Conservation (phyloP, 2,113 vertebrate genomes). For the Vombatus ursinus region DNA sequence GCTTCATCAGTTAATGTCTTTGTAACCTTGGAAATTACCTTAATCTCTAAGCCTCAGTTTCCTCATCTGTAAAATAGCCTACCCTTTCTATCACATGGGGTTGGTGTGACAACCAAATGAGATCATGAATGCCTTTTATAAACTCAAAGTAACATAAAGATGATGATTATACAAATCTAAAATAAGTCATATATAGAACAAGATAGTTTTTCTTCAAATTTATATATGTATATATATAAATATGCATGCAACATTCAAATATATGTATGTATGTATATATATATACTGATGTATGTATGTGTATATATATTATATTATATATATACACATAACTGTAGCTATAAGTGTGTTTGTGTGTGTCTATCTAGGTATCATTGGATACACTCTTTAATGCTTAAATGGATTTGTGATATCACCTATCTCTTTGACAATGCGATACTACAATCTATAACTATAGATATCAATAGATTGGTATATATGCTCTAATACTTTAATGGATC, state of each 20-base stretch:
- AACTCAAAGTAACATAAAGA: neutral
- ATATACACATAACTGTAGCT: no score
- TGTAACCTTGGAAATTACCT: neutral
- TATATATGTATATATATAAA: neutral
- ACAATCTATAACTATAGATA: neutral
- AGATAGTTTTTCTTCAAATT: neutral
- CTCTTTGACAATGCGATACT: neutral
- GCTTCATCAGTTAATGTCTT: neutral
- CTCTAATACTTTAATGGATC: neutral
- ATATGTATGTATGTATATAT: neutral
- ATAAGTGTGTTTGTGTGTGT: no score
- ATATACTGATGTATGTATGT: neutral
- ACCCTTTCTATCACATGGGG: neutral
- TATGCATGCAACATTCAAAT: neutral
- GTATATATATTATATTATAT: no score
- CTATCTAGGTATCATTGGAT: no score
- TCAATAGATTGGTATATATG: neutral
- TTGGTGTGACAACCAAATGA: neutral
- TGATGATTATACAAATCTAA: neutral
- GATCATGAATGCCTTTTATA: neutral
- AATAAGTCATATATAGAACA: neutral
- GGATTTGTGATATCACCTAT: neutral
- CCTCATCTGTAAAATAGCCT: neutral
- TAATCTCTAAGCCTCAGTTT: neutral
- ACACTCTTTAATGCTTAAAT: neutral